Evolutionary conservation across 2,888 invertebrate species (phyloP), one percentile per base, ranked within the genome.

Genomic region (Willowsia nigromaculata): DNA sequence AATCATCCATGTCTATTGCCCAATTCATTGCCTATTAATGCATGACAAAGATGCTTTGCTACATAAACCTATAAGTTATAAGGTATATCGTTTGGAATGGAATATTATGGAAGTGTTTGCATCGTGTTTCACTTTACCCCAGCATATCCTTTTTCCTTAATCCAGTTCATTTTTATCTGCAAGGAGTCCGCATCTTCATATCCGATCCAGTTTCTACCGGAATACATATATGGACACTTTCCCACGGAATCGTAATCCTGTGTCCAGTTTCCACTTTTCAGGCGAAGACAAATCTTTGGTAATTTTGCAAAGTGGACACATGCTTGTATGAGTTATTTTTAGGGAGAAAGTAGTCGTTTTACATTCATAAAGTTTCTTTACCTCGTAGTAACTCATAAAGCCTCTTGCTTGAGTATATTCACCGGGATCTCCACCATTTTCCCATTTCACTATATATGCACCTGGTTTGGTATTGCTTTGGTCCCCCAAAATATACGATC

Each of bases 1-100:
- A 98, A 94, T 98, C 98, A 89, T 98, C 98, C 97, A 98, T 97
- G 92, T 97, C 97, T 71, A 98, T 96, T 30, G 98, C 98, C 90
- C 91, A 91, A 50, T 91, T 91, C 91, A 91, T 91, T 0, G 90
- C 91, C 87, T 87, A 18, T 5, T n/a, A n/a, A n/a, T n/a, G n/a
- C n/a, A n/a, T n/a, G n/a, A 65, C 59, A 40, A 74, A 47, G 68
- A 1, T 27, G 15, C 50, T 30, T 27, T 27, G 56, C 22, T 22
- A 11, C 18, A 1, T 18, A 40, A 40, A 40, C 40, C 13, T 53
- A 22, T 25, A 5, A 30, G 11, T 40, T 56, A 7, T 30, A 33
- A 27, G 5, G 30, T 13, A 43, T 0, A 50, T 2, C 13, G 47
- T 50, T 13, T 22, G 30, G n/a, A 68, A 22, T 25, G 25, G 59